Conservation (phyloP, 2,113 vertebrate genomes). For the Caretta caretta region DNA sequence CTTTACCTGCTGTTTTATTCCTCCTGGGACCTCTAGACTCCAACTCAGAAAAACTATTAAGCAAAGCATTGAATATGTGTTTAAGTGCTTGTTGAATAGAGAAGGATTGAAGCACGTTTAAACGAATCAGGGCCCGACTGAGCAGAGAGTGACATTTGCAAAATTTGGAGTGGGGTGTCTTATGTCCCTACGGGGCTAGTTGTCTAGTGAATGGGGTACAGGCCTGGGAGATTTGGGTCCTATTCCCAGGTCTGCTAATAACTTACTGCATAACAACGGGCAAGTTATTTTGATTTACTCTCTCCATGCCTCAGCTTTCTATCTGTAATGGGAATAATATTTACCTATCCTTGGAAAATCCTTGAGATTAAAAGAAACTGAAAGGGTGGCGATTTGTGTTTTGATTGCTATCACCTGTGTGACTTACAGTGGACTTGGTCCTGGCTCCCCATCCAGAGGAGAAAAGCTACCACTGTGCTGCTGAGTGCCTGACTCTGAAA, state of each 20-base stretch:
- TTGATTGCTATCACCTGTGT: not conserved
- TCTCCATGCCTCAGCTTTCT: not conserved
- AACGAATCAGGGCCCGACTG: not conserved
- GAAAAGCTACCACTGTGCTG: not conserved
- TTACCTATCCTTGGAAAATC: not conserved
- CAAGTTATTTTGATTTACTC: accelerated
- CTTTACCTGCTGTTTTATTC: not conserved
- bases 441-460: not conserved
- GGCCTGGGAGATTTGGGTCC: not conserved
- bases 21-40: not conserved
- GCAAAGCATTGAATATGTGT: not conserved
- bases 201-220: not conserved
- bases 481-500: not conserved
- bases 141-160: not conserved
- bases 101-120: not conserved
- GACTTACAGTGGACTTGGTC: not conserved
- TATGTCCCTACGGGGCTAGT: not conserved
- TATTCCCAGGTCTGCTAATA: not conserved
- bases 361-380: not conserved
- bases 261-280: not conserved
- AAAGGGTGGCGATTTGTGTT: not conserved
- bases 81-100: not conserved
- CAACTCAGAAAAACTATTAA: not conserved
- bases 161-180: not conserved
- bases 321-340: not conserved